Percentiles rank a stretch among this genome's conserved stretches.
These are phyloP conservation scores for Maconellicoccus hirsutus DNA, from an alignment of 1,140 invertebrate species.

Conservation along the genomic window DNA sequence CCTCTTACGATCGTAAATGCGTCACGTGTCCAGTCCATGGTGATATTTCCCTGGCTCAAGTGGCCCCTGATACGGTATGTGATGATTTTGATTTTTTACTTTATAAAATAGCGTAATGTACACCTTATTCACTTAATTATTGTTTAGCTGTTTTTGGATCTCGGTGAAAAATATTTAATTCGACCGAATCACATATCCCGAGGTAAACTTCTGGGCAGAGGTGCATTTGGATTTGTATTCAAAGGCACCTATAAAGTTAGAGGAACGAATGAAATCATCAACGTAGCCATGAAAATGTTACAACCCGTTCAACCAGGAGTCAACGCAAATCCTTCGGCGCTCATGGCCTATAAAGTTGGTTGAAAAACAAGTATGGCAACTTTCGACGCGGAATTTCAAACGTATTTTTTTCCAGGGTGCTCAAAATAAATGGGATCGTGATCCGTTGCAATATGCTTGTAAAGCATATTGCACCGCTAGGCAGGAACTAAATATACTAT, in stretches of 20 bases:
- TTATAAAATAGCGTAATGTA: too few relatives aligned
- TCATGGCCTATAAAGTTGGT: conserved; percentile 64
- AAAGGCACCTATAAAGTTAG: conserved; percentile 59
- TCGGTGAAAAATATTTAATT: conserved; percentile 66
- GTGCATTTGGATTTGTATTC: conserved; percentile 96
- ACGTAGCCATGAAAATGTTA: conserved; percentile 91
- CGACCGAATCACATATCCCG: conserved; percentile 64
- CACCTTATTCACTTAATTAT: background rate
- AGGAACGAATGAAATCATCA: conserved; percentile 42
- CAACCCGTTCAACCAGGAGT: conserved; percentile 82
- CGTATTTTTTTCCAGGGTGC: conserved; percentile 44
- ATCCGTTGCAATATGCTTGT: conserved; percentile 80
- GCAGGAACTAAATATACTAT: conserved; percentile 83
- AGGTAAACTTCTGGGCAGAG: conserved; percentile 76
- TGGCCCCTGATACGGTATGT: conserved; percentile 76
- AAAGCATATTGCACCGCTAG: conserved; percentile 89
- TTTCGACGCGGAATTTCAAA: conserved; percentile 14
- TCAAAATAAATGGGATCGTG: conserved; percentile 78
- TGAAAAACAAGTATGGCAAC: background rate
- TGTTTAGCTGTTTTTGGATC: conserved; percentile 68
- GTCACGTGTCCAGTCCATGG: conserved; percentile 63
- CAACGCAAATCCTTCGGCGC: conserved; percentile 55
- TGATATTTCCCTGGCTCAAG: conserved; percentile 52
- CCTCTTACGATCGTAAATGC: conserved; percentile 50
- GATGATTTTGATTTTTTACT: too few relatives aligned